Evolutionary conservation across 2,113 vertebrate genomes (phyloP).

Genomic region (Puma concolor): DNA sequence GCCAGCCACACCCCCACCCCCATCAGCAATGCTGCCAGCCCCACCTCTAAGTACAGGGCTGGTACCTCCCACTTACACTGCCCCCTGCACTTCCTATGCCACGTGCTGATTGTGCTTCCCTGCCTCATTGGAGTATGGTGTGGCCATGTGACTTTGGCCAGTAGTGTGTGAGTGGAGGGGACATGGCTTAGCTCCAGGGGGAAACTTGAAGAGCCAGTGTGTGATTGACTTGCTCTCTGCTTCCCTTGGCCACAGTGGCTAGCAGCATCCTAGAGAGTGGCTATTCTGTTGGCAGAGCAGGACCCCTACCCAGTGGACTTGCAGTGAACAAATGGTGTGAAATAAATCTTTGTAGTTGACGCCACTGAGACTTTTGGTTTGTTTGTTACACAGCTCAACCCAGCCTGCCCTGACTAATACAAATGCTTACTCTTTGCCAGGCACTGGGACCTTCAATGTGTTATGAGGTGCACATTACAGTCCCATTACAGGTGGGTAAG

Average conservation of each 20-base stretch:
- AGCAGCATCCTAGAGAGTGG: not conserved
- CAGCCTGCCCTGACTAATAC: not conserved
- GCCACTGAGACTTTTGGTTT: not conserved
- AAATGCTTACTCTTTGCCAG: not conserved
- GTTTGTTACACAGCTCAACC: not conserved
- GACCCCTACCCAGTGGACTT: not conserved
- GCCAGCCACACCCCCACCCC: not conserved
- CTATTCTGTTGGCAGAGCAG: not conserved
- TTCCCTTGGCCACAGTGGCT: not conserved
- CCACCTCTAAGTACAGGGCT: not conserved
- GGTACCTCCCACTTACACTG: too few species aligned
- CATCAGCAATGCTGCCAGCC: not conserved
- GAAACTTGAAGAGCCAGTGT: not conserved
- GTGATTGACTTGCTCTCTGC: not conserved
- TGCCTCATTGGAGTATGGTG: not conserved
- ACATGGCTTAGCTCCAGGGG: not conserved
- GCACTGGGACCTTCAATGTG: not conserved
- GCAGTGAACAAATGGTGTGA: not conserved
- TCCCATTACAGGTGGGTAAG: not conserved
- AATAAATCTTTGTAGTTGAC: not conserved
- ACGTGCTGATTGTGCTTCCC: not conserved
- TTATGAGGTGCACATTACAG: too few species aligned
- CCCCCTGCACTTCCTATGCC: too few species aligned
- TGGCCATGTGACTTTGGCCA: not conserved
- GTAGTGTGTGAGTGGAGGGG: not conserved